Percentiles rank a stretch among this genome's conserved stretches.
Conservation (phyloP, 2,113 vertebrate genomes). For the Entelurus aequoreus region DNA sequence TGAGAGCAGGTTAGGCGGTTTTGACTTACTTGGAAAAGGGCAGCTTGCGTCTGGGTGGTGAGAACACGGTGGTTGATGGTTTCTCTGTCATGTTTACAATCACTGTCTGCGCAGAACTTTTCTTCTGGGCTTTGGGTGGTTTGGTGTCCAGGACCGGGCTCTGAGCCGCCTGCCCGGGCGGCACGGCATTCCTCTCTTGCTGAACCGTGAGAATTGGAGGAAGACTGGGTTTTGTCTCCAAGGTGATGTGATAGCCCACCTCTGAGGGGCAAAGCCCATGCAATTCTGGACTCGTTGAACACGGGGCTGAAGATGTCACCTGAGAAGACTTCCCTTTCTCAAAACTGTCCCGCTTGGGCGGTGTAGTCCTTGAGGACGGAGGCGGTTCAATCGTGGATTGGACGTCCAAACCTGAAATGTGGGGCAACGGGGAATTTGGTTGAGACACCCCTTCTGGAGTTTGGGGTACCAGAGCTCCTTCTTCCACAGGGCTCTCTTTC, state of each 20-base stretch:
- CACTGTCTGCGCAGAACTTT: constrained; percentile 62
- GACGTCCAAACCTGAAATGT: constrained; percentile 23
- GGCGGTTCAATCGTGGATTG: constrained; percentile 7
- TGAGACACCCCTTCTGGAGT: constrained; percentile 38
- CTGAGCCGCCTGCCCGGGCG: constrained; percentile 39
- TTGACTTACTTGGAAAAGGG: constrained; percentile 77
- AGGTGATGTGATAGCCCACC: constrained; percentile 43
- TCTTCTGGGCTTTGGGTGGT: constrained; percentile 62
- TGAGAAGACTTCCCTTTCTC: constrained; percentile 1
- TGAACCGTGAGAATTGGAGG: constrained; percentile 4
- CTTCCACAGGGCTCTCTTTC: constrained; percentile 62
- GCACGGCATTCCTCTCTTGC: constrained; percentile 19
- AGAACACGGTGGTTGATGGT: constrained; percentile 70
- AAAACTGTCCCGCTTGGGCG: constrained; percentile 4
- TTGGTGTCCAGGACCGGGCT: constrained; percentile 67
- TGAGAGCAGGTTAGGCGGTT: background rate
- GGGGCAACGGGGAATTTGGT: background rate
- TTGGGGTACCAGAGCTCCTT: constrained; percentile 48
- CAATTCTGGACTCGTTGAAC: background rate
- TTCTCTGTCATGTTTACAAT: constrained; percentile 74
- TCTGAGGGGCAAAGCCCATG: constrained; percentile 24
- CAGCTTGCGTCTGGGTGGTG: constrained; percentile 78
- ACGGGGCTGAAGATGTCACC: background rate
- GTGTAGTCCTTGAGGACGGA: background rate
- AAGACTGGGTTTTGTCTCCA: constrained; percentile 25